Base-by-base conservation (phyloP, 2,888 invertebrate species). In the Homarus gammarus region DNA sequence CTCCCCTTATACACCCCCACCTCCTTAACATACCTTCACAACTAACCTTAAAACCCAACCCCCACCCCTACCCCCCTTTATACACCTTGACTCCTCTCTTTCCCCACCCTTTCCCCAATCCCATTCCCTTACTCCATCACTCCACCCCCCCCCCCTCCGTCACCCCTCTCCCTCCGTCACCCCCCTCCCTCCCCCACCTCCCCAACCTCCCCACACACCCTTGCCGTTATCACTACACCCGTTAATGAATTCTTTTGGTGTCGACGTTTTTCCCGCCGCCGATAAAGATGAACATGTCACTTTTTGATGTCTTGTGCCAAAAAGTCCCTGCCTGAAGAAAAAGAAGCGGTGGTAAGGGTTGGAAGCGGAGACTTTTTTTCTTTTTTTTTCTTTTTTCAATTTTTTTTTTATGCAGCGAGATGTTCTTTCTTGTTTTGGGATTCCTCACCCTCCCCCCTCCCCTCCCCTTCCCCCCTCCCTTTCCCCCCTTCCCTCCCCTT, bases 191-290 rank as follows among this genome's bases (percentile, higher is more conserved):
- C 49, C 44, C 75, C 36, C 27, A 15, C 70, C 79, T 51, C 8
- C 40, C 38, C 31, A 33, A 78, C 49, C 31, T 49, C 27, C 38
- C 31, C 27, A n/a, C 70, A 10, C 79, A n/a, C 70, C 44, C 68
- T 40, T 61, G 79, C 56, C 72, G 70, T 51, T 86, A 86, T 86
- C 86, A 78, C 56, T 86, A 38, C 77, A 18, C 72, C 79, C n/a
- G 86, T 79, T 86, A 86, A 86, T 86, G 86, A 86, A 86, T 86
- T 86, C 86, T 86, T 86, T 86, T 86, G 70, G 31, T 27, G 78
- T 22, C 56, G 79, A 31, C 79, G 70, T 64, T 86, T 86, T 85
- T 86, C 49, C 78, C 31, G 18, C 70, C 38, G 56, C 86, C 44
- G 86, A 86, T 86, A 86, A 86, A 86, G 86, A 79, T 86, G 86